Evolutionary conservation across 2,888 invertebrate species (phyloP).

Genomic region (Drosophila tanythrix): DNA sequence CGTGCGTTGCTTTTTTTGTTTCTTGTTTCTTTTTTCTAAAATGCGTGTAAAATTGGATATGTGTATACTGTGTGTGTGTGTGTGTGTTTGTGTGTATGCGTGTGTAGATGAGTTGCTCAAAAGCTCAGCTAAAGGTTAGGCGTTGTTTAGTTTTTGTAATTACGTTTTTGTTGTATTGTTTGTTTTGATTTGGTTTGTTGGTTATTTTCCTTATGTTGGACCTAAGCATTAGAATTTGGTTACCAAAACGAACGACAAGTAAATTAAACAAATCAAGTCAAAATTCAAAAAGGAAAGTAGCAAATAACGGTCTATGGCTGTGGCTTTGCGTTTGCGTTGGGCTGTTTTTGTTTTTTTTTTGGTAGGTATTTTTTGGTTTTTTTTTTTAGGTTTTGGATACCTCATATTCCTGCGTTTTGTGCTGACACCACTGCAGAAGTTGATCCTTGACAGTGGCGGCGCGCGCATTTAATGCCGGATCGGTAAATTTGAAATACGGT

Average conservation of each 20-base stretch:
- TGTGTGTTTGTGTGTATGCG: slow-evolving; percentile 31
- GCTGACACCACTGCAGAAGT: slow-evolving; percentile 98
- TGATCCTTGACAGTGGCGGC: slow-evolving; percentile 98
- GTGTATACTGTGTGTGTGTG: slow-evolving; percentile 29
- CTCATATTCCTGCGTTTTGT: slow-evolving; percentile 98
- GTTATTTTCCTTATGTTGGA: slow-evolving; percentile 31
- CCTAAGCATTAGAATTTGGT: slow-evolving; percentile 57
- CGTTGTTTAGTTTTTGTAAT: slow-evolving; percentile 49
- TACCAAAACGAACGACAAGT: slow-evolving; percentile 46
- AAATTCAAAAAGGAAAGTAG: slow-evolving; percentile 28
- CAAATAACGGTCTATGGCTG: slow-evolving; percentile 53
- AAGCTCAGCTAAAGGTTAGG: slow-evolving; percentile 64
- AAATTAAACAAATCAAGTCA: slow-evolving; percentile 39
- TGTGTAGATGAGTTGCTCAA: slow-evolving; percentile 49
- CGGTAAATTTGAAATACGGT: slow-evolving; percentile 95
- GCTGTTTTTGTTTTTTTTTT: slow-evolving; percentile 38
- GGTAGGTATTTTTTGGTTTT: slow-evolving; percentile 32
- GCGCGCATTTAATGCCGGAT: slow-evolving; percentile 94
- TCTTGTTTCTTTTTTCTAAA: slow-evolving; percentile 3
- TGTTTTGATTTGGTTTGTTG: slow-evolving; percentile 28
- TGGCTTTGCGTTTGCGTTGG: slow-evolving; percentile 49
- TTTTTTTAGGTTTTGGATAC: slow-evolving; percentile 86
- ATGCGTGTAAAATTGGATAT: slow-evolving; percentile 32
- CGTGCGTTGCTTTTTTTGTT: slow-evolving; percentile 5
- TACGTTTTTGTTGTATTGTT: slow-evolving; percentile 31